Evolutionary conservation across 2,797 vertebrate species (phyloP), one percentile per base, ranked within the genome.

Genomic region (Anabacerthia variegaticeps): DNA sequence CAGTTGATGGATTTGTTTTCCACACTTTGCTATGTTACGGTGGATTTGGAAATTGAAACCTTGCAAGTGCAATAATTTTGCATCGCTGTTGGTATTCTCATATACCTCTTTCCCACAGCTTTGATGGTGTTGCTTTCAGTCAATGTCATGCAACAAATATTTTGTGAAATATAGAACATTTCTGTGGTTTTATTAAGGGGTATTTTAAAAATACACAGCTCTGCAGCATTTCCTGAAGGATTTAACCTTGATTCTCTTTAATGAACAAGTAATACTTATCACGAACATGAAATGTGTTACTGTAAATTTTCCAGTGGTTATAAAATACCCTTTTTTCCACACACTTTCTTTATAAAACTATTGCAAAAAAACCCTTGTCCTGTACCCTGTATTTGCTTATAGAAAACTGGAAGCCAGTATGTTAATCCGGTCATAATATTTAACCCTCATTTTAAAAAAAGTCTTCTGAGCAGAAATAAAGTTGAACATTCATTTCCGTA

Each of bases 131-230:
- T 95, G 63, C 76, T 95, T 95, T 95, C 88, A 59, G 43, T 88
- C 95, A 96, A 94, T 79, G 56, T 46, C 59, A 43, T 82, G 67
- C 37, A 96, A 69, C 88, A 97, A 96, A 81, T 89, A 93, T 69
- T 94, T 94, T 84, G 41, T 93, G 86, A 94, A 95, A 77, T 71
- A 84, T 6, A 80, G 67, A 92, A 83, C 17, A 65, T 71, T 88
- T 84, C 39, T 95, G 37, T 56, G 73, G 79, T 85, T 96, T 88
- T 93, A 91, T 83, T 51, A 63, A 62, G 28, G 65, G 34, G 32
- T 74, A 51, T 68, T 91, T 94, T 3, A 93, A 89, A 93, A 85
- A 66, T 78, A 90, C 30, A 56, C 49, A 79, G 43, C 39, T 81
- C n/a, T 81, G 69, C 21, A 93, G 68, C 39, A 87, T 88, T 97